phyloP scores from a whole-genome alignment of 2,888 invertebrate genomes.

The Sinopyrophorus schimmeli region DNA sequence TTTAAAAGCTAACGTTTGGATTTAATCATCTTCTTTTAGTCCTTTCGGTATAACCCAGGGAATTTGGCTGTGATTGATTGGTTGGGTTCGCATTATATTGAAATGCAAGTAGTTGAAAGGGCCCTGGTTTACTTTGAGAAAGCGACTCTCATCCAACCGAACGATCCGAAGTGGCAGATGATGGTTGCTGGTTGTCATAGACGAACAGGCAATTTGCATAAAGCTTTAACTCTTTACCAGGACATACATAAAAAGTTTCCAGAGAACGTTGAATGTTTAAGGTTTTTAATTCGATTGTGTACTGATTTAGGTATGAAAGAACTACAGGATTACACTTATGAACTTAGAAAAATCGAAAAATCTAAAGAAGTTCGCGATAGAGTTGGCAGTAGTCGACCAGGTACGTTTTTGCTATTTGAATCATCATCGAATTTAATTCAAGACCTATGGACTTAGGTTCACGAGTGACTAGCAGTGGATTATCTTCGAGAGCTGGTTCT shows the following conservation, averaged over 20 bases:
- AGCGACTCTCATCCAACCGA: slow-evolving; percentile 75
- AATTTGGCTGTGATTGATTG: slow-evolving; percentile 81
- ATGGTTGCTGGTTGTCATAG: slow-evolving; percentile 85
- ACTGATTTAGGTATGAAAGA: slow-evolving; percentile 90
- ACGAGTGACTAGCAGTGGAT: slow-evolving; percentile 59
- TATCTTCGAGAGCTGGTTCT: slow-evolving; percentile 62
- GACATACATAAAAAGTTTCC: slow-evolving; percentile 88
- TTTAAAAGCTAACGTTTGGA: not conserved
- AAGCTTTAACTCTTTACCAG: slow-evolving; percentile 73
- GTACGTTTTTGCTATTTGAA: slow-evolving; percentile 41
- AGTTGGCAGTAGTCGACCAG: slow-evolving; percentile 62
- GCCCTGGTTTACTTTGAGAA: slow-evolving; percentile 82
- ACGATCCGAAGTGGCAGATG: slow-evolving; percentile 81
- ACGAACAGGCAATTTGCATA: slow-evolving; percentile 70
- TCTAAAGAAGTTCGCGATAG: slow-evolving; percentile 61
- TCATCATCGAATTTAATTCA: too few species aligned
- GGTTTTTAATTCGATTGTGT: slow-evolving; percentile 84
- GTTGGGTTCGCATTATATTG: slow-evolving; percentile 87
- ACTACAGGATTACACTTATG: slow-evolving; percentile 80
- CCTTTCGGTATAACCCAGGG: slow-evolving; percentile 71
- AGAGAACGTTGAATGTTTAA: slow-evolving; percentile 91
- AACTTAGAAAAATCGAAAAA: slow-evolving; percentile 73
- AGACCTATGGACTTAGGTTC: too few species aligned
- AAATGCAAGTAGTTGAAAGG: slow-evolving; percentile 86
- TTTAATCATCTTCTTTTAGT: slow-evolving; percentile 59